A percentile compares a stretch with the other conserved stretches of the same genome.
phyloP scores from a whole-genome alignment of 2,797 vertebrate genomes.

The Catharus ustulatus region DNA sequence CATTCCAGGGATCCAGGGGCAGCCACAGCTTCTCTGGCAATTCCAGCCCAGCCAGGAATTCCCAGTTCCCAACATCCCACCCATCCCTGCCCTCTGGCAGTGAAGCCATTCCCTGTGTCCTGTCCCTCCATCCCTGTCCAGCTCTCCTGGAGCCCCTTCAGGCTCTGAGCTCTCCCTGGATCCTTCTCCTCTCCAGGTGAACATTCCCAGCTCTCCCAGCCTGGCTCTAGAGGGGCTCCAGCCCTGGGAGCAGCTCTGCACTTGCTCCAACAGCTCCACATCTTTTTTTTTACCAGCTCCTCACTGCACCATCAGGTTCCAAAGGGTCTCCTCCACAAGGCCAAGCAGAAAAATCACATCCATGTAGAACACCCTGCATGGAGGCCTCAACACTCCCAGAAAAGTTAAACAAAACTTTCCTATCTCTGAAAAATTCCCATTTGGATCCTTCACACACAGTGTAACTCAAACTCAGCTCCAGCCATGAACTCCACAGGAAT shows the following conservation, averaged over 20 bases:
- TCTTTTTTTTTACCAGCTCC: background rate
- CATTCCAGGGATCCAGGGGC: background rate
- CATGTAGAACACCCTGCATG: background rate
- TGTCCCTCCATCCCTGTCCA: background rate
- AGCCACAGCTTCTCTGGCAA: background rate
- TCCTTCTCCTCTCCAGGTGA: fast-evolving
- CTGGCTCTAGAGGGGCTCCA: background rate
- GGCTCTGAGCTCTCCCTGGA: background rate
- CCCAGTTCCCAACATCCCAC: background rate
- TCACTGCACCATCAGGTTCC: background rate
- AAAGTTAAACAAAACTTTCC: background rate
- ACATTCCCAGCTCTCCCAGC: background rate
- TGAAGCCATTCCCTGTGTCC: background rate
- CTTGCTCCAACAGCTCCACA: background rate
- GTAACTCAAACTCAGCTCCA: background rate
- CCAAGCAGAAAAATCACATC: background rate
- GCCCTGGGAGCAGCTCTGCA: background rate
- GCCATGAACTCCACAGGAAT: background rate
- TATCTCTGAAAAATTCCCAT: background rate
- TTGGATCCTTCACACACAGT: background rate
- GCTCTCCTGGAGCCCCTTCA: background rate
- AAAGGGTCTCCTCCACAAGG: background rate
- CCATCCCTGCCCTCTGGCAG: fast-evolving
- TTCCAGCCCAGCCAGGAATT: background rate
- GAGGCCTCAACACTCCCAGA: background rate